Evolutionary conservation across 92 coral and sea anemone genomes (phyloP).

Genomic region (Montipora capitata): DNA sequence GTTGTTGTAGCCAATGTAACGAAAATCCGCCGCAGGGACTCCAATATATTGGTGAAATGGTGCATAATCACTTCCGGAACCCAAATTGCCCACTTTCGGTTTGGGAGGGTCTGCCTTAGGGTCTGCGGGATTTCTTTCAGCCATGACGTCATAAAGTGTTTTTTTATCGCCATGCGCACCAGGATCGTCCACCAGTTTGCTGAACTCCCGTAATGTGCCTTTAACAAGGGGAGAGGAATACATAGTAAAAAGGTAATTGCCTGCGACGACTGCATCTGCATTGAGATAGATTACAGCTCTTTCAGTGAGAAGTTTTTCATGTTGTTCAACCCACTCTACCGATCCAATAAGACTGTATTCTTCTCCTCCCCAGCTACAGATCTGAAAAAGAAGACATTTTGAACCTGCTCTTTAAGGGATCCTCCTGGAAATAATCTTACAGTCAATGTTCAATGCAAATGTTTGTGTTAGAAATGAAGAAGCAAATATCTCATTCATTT

Average conservation of each 20-base stretch:
- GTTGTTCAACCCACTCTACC: slow-evolving; percentile 93
- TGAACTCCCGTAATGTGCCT: slow-evolving; percentile 52
- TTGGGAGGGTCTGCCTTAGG: slow-evolving; percentile 36
- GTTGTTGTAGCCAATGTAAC: slow-evolving; percentile 73
- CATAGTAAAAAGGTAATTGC: slow-evolving; percentile 56
- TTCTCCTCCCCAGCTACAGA: slow-evolving; percentile 99
- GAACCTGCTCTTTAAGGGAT: neutral
- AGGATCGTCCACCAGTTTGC: slow-evolving; percentile 81
- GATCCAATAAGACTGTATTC: slow-evolving; percentile 93
- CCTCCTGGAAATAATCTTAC: too few species aligned
- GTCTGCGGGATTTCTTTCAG: slow-evolving; percentile 64
- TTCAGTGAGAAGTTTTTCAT: slow-evolving; percentile 69
- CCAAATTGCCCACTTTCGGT: slow-evolving; percentile 68
- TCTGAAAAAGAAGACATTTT: neutral
- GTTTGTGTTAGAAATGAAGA: too few species aligned
- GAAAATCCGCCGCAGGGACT: slow-evolving; percentile 87
- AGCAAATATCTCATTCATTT: too few species aligned
- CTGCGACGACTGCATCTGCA: slow-evolving; percentile 79
- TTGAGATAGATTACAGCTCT: slow-evolving; percentile 89
- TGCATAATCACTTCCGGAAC: slow-evolving; percentile 92
- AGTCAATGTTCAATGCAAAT: too few species aligned
- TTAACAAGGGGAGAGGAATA: slow-evolving; percentile 73
- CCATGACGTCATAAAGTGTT: slow-evolving; percentile 84
- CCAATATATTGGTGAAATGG: slow-evolving; percentile 87
- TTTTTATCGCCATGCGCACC: slow-evolving; percentile 83